A percentile compares a stretch with the other conserved stretches of the same genome.
These are phyloP conservation scores for Cryptophagus acutangulus DNA, from an alignment of 2,888 invertebrate genomes.

Conservation along the genomic window DNA sequence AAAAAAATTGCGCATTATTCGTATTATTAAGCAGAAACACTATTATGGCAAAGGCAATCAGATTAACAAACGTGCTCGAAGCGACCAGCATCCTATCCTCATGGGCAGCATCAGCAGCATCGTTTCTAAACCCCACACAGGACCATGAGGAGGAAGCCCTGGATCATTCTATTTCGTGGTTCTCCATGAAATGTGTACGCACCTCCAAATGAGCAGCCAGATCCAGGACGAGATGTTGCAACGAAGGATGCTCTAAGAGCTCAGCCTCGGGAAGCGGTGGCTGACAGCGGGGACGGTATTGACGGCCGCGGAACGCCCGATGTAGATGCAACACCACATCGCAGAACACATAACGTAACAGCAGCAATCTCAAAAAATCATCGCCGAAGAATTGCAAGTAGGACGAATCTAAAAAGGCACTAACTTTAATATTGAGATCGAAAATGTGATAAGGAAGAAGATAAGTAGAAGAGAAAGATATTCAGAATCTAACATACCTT, in stretches of 20 bases:
- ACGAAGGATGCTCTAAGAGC: conserved; percentile 73
- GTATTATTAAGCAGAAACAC: conserved; percentile 28
- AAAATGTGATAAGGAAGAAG: conserved; percentile 74
- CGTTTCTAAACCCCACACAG: conserved; percentile 40
- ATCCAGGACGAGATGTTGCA: conserved; percentile 76
- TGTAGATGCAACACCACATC: conserved; percentile 85
- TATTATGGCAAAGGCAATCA: conserved; percentile 28
- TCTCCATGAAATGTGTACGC: conserved; percentile 63
- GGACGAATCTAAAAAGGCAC: conserved; percentile 55
- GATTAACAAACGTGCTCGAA: conserved; percentile 16
- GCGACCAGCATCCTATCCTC: conserved; percentile 31
- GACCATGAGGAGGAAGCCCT: conserved; percentile 51
- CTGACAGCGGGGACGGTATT: conserved; percentile 79
- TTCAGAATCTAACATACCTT: conserved; percentile 37
- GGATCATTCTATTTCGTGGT: conserved; percentile 60
- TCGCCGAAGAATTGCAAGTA: conserved; percentile 89
- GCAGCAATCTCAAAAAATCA: conserved; percentile 84
- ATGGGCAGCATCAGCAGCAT: conserved; percentile 33
- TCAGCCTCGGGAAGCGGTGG: conserved; percentile 84
- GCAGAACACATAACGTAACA: conserved; percentile 90
- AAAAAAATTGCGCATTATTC: conserved; percentile 29
- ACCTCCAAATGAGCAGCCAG: conserved; percentile 81
- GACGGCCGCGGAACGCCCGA: conserved; percentile 77
- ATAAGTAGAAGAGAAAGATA: conserved; percentile 42
- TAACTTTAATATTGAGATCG: no score